Evolutionary conservation across 2,797 vertebrate genomes (phyloP).

Genomic region (Argyrosomus regius): DNA sequence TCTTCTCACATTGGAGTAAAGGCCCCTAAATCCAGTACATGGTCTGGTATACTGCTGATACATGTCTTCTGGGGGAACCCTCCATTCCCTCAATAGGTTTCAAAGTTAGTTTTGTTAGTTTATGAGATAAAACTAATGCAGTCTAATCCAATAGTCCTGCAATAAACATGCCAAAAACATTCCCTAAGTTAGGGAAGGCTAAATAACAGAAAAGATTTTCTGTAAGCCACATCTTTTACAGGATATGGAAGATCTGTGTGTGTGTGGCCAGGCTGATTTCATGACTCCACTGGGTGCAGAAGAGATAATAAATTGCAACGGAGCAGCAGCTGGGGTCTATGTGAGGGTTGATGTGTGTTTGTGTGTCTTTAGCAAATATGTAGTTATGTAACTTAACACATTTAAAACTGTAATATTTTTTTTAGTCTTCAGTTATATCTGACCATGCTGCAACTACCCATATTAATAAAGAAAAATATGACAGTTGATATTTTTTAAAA

Average conservation of each 20-base stretch:
- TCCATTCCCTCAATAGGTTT: too few relatives aligned
- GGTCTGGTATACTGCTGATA: too few relatives aligned
- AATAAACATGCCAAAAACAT: too few relatives aligned
- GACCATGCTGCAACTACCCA: neutral
- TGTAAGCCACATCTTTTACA: too few relatives aligned
- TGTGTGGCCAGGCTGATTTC: constrained; percentile 78
- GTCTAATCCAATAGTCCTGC: too few relatives aligned
- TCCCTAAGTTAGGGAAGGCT: too few relatives aligned
- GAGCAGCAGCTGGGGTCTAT: constrained; percentile 80
- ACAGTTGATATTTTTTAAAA: neutral
- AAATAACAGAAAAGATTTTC: too few relatives aligned
- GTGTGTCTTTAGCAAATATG: constrained; percentile 33
- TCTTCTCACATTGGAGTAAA: too few relatives aligned
- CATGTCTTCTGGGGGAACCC: too few relatives aligned
- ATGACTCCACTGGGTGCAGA: constrained; percentile 82
- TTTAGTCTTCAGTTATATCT: neutral
- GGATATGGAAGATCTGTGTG: constrained; percentile 7
- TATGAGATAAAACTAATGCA: too few relatives aligned
- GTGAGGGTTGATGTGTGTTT: constrained; percentile 46
- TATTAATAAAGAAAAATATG: constrained; percentile 6
- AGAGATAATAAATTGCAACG: constrained; percentile 83
- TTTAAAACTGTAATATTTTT: constrained; percentile 27
- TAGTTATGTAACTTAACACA: constrained; percentile 24
- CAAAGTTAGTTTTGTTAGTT: too few relatives aligned
- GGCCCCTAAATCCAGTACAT: too few relatives aligned